phyloP scores from a whole-genome alignment of 2,797 vertebrate genomes.

The Gallinago nigripennis region DNA sequence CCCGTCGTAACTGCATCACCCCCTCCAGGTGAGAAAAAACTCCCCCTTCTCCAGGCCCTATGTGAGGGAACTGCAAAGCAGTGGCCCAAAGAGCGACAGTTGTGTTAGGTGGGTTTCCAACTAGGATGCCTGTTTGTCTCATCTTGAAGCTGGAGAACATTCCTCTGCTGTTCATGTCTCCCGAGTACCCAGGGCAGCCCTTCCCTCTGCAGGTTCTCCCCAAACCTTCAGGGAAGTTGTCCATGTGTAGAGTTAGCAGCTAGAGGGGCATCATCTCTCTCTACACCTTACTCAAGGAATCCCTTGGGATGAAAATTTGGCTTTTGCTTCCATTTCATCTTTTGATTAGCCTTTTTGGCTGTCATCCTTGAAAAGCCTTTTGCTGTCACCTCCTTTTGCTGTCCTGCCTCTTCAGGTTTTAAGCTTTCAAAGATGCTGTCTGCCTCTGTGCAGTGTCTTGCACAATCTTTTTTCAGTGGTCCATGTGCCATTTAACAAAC shows the following conservation, averaged over 20 bases:
- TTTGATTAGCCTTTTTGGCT: neutral
- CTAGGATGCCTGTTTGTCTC: neutral
- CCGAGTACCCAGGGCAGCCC: neutral
- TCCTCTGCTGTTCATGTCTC: neutral
- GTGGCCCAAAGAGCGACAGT: neutral
- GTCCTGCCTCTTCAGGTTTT: neutral
- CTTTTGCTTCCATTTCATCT: neutral
- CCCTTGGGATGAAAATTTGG: neutral
- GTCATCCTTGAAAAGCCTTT: neutral
- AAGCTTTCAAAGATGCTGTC: neutral
- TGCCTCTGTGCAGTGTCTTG: neutral
- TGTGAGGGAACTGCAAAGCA: neutral
- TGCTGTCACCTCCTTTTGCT: neutral
- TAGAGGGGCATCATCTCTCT: neutral
- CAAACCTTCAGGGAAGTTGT: neutral
- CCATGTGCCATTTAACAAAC: neutral
- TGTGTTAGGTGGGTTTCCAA: neutral
- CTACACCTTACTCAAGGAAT: neutral
- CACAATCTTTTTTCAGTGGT: neutral
- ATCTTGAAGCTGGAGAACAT: neutral
- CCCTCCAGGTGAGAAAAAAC: neutral
- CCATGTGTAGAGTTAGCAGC: neutral
- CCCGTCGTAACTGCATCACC: fast-evolving
- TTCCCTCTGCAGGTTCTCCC: neutral
- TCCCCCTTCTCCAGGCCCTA: fast-evolving